phyloP scores from a whole-genome alignment of 2,797 vertebrate species.

The Sardinella longiceps region DNA sequence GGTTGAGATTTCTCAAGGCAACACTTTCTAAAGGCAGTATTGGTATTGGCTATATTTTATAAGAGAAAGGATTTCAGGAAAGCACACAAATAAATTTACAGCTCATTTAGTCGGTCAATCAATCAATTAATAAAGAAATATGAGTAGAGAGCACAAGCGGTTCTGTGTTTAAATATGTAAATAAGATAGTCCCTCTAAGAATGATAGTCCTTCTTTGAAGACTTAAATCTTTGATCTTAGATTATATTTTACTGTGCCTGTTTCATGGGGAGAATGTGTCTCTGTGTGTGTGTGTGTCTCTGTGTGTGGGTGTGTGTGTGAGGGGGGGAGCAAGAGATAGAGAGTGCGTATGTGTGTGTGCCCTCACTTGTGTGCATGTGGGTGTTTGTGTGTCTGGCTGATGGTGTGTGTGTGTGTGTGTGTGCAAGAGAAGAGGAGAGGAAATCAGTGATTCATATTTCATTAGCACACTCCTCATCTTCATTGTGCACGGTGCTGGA shows the following conservation, averaged over 20 bases:
- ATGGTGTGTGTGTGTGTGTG: neutral
- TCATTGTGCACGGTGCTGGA: neutral
- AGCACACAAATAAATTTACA: neutral
- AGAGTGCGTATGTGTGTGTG: neutral
- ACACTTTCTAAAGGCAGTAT: neutral
- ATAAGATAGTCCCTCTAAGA: too few relatives aligned
- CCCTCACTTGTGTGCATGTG: too few relatives aligned
- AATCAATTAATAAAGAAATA: neutral
- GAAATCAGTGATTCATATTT: slow-evolving; percentile 21
- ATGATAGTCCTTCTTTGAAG: neutral
- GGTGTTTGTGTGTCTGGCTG: neutral
- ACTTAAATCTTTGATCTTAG: neutral
- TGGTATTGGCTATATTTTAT: neutral
- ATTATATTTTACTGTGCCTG: neutral
- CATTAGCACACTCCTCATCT: slow-evolving; percentile 6
- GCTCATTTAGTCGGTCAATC: too few relatives aligned
- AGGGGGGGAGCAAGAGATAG: neutral
- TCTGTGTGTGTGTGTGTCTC: neutral
- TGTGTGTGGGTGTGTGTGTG: neutral
- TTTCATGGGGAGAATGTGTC: neutral
- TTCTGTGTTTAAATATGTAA: neutral
- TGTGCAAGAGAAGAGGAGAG: neutral
- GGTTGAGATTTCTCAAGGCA: neutral
- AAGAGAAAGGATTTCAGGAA: neutral
- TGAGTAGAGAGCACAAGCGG: neutral